phyloP scores from a whole-genome alignment of 2,113 vertebrate species.

The Anarrhichthys ocellatus region DNA sequence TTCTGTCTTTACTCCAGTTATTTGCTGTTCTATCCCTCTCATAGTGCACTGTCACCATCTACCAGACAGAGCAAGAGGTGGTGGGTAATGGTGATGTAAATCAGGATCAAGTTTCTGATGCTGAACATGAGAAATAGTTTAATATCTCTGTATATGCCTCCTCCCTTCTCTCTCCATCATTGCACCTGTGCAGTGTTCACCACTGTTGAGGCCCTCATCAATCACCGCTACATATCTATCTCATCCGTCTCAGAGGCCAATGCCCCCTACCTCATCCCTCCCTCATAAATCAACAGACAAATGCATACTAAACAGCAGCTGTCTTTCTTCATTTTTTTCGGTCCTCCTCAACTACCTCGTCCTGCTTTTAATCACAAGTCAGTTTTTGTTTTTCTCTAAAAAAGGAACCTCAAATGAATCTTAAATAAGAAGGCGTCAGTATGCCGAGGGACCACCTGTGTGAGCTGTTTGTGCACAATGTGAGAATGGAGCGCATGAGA shows the following conservation, averaged over 20 bases:
- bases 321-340: constrained; percentile 2
- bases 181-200: constrained; percentile 43
- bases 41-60: constrained; percentile 14
- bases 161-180: background rate
- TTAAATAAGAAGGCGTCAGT: background rate
- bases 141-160: background rate
- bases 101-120: constrained; percentile 37
- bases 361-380: background rate
- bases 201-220: constrained; percentile 55
- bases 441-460: constrained; percentile 24
- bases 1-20: background rate
- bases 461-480: background rate
- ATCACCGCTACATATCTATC: constrained; percentile 57
- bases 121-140: constrained; percentile 20
- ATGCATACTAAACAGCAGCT: constrained; percentile 52
- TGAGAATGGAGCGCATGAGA: background rate
- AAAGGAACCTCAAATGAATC: constrained; percentile 4
- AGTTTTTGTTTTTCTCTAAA: background rate
- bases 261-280: constrained; percentile 43
- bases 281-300: constrained; percentile 64
- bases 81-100: background rate
- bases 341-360: background rate
- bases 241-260: constrained; percentile 61
- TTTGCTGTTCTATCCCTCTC: background rate
- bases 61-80: background rate